Evolutionary conservation across 2,797 vertebrate genomes (phyloP), one percentile per base, ranked within the genome.

Genomic region (Pseudomugil tenellus): DNA sequence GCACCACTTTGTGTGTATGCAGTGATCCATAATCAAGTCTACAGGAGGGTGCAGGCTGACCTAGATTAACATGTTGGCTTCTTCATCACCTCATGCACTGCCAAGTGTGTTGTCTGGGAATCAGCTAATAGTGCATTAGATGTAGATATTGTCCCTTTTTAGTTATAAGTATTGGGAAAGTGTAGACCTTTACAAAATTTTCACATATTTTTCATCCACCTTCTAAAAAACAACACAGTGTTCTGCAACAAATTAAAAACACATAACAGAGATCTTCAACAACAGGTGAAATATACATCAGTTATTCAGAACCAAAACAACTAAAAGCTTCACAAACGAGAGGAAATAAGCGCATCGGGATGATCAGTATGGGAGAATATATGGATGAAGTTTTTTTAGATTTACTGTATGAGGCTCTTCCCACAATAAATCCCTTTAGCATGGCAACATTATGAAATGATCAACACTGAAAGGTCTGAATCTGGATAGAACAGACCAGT

Each of bases 61-160:
- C 87, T 85, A 79, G 84, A 87, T 86, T 91, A 92, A 88, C 91
- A 92, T 93, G 92, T 89, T 87, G 67, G 84, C 85, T 86, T 76
- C 79, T 84, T 76, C 67, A 74, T 86, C 82, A 60, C 81, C 85
- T 92, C 92, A 93, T 93, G 92, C 92, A 88, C 89, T 60, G 35
- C 74, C 81, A 84, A 70, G 68, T 85, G 62, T 87, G 85, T 90
- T 28, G 70, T 87, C 88, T 84, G 85, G 80, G 83, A 85, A 79
- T 89, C 85, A 80, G 87, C 89, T 84, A 89, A 56, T 84, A 92
- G 87, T 92, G 90, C 89, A 90, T 87, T 84, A 79, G 85, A 83
- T 80, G 78, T 82, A 80, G 80, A 77, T 74, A 76, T 81, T n/a
- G 55, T 90, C 87, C 80, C 84, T 87, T 89, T 87, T 81, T 69